Conservation (phyloP, 2,797 vertebrate species). For the Bradypus variegatus region DNA sequence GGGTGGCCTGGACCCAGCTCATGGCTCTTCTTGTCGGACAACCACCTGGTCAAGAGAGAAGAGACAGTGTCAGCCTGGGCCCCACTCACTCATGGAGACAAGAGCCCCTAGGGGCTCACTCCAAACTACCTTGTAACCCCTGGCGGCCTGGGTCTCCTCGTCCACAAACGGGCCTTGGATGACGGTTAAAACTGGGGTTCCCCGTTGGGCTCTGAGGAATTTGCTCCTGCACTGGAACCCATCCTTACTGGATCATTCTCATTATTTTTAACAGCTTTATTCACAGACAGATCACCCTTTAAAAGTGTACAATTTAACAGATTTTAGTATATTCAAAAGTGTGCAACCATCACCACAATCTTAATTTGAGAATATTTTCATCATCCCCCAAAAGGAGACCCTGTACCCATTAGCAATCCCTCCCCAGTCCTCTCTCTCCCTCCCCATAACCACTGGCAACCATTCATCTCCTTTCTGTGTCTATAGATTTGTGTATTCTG, state of each 20-base stretch:
- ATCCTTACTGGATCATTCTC: neutral
- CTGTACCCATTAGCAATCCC: neutral
- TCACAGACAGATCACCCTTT: neutral
- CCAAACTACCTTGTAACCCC: neutral
- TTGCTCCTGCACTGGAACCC: neutral
- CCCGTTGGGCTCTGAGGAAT: neutral
- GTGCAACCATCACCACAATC: neutral
- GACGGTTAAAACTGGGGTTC: neutral
- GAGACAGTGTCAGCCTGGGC: neutral
- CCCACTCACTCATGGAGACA: neutral
- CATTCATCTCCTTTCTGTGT: neutral
- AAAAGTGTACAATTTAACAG: neutral
- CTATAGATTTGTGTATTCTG: neutral
- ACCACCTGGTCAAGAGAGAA: conserved; percentile 27
- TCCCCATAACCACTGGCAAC: neutral
- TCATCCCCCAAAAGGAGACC: neutral
- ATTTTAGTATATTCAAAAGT: neutral
- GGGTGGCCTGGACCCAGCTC: conserved; percentile 45
- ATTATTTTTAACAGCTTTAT: neutral
- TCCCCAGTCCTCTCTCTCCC: neutral
- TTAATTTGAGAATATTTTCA: neutral
- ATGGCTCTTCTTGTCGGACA: neutral
- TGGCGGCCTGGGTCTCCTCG: neutral
- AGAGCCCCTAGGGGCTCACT: neutral
- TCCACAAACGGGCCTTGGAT: neutral